Base-by-base conservation (phyloP, 2,888 invertebrate genomes). In the Pimpla rufipes region DNA sequence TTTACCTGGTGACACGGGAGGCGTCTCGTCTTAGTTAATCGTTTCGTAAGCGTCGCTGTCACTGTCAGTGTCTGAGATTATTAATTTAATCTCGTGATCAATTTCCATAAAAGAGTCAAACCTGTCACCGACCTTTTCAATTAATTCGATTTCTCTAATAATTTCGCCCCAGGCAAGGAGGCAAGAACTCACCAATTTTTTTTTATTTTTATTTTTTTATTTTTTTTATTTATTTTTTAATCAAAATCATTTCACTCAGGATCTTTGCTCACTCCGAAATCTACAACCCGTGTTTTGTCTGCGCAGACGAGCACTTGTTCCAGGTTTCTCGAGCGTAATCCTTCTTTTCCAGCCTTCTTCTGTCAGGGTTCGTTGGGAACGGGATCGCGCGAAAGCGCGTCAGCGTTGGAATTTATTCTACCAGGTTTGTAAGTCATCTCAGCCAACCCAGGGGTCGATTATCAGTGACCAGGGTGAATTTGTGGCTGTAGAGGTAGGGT, bases 361-460 rank as follows among this genome's bases (percentile, higher is more conserved):
- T 83, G 50, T 47, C 67, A 76, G 62, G 85, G 82, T 2, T 85
- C 77, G 1, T 81, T 68, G 21, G 78, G 59, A 8, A 71, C 64
- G 3, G 76, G 50, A 47, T 79, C 55, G 21, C 83, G 86, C 21
- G 67, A 73, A 3, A 64, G 21, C 13, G 71, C 67, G 10, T 83
- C 64, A 21, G 79, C 79, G 18, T 79, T 74, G 13, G 45, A 74
- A 29, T 79, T 79, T 2, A 73, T 10, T 74, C 64, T 47, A 62
- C 64, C 73, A 8, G 59, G 79, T 52, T 52, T 52, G 21, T 52
- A 52, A 7, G 13, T 21, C 87, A 89, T 84, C 86, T 86, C 40
- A 18, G 89, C 79, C 89, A 90, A 89, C 11, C 67, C 23, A 59
- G 88, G 50, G 16, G 89, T 37, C 50, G 35, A 21, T 81, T 75